These are phyloP conservation scores for Drosophila paulistorum DNA, from an alignment of 1,140 invertebrate species.

Conservation along the genomic window DNA sequence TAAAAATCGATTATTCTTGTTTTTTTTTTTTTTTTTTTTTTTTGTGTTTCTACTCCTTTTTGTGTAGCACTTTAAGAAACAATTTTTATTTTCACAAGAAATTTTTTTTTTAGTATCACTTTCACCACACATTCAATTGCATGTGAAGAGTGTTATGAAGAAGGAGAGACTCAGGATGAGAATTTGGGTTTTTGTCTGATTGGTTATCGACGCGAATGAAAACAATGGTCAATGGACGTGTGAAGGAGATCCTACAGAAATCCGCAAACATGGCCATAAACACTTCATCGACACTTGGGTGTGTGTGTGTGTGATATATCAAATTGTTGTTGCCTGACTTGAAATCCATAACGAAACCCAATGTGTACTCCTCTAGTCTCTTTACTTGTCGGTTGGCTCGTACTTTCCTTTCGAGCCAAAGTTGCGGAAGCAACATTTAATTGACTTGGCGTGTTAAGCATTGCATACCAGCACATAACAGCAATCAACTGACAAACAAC, in stretches of 20 bases:
- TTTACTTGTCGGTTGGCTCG: constrained; percentile 11
- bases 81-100: too few relatives aligned
- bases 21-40: too few relatives aligned
- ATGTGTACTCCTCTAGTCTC: neutral
- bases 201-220: neutral
- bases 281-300: constrained; percentile 68
- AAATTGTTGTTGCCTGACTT: constrained; percentile 31
- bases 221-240: constrained; percentile 21
- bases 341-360: constrained; percentile 5
- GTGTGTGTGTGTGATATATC: constrained; percentile 48
- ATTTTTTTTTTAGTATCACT: constrained; percentile 3
- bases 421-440: constrained; percentile 78
- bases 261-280: constrained; percentile 51
- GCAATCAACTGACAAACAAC: constrained; percentile 73
- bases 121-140: neutral
- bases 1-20: too few relatives aligned
- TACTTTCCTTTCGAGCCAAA: constrained; percentile 58
- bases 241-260: neutral
- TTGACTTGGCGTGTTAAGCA: constrained; percentile 79
- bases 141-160: neutral
- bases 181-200: neutral
- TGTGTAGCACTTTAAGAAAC: too few relatives aligned
- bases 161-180: neutral
- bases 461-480: constrained; percentile 74
- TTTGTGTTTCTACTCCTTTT: too few relatives aligned